Evolutionary conservation across 2,888 invertebrate genomes (phyloP), one percentile per base, ranked within the genome.

Genomic region (Scrobipalpa costella): DNA sequence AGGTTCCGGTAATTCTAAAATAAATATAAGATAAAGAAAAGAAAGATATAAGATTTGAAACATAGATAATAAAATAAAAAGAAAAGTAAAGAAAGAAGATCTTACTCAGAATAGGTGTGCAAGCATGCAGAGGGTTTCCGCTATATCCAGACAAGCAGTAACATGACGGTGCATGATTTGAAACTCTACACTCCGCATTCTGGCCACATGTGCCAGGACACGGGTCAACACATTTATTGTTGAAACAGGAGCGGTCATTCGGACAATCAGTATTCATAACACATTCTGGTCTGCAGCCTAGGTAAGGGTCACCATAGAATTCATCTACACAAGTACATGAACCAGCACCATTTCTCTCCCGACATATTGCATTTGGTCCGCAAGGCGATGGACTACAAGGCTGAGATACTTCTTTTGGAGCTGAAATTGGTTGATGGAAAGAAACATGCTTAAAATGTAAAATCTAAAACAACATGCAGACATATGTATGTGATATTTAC

Each of bases 311-410:
- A 60, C 96, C 96, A 71, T 93, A 93, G 85, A 95, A 96, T 72
- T 94, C 94, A 66, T 94, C 93, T 74, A 95, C 83, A 84, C 96
- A 96, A 72, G 93, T 90, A 84, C 96, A 96, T 69, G 96, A 94
- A 74, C 95, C 96, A 71, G 94, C 95, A 78, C 94, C 94, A 78
- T 94, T 94, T 73, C 92, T 92, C 88, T 95, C 95, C 76, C 94
- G 94, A 85, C 97, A 97, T 68, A 95, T 86, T 61, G 96, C 95
- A 85, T 96, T 96, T 64, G 95, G 90, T 70, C 96, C 96, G 83
- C 96, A 96, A 61, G 96, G 96, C 70, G 94, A 94, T 71, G 95
- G 95, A 84, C 94, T 94, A 85, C 96, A 96, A 70, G 96, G 95
- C 80, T 88, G 93, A 76, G 93, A 94, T 76, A 86, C 88, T 78